These are phyloP conservation scores for Akabosia matsudoensis DNA, from an alignment of 1,140 invertebrate genomes.

Conservation along the genomic window DNA sequence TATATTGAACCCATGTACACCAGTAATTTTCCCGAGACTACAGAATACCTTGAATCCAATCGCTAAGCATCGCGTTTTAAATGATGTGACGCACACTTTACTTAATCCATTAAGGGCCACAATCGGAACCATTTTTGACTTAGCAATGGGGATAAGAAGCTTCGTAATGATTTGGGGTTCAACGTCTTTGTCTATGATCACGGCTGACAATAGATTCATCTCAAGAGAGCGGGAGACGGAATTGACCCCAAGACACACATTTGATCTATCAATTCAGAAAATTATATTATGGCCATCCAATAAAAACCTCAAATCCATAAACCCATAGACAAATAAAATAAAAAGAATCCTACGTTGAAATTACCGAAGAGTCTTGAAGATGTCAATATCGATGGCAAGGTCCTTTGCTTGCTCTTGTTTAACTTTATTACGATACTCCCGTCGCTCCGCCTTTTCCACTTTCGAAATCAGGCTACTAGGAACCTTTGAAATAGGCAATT, in stretches of 20 bases:
- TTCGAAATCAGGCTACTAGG: background rate
- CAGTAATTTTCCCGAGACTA: background rate
- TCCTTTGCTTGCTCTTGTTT: background rate
- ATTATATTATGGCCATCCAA: too few relatives aligned
- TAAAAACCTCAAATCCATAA: background rate
- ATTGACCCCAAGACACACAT: slow-evolving; percentile 47
- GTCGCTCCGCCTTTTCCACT: background rate
- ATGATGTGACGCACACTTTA: background rate
- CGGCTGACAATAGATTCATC: slow-evolving; percentile 28
- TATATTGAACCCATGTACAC: background rate
- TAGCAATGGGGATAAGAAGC: slow-evolving; percentile 42
- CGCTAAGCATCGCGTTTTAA: slow-evolving; percentile 42
- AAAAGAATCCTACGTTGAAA: background rate
- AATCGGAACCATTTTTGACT: slow-evolving; percentile 33
- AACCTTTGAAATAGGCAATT: background rate
- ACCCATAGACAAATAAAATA: background rate
- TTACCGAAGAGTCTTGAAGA: background rate
- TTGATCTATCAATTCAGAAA: slow-evolving; percentile 30
- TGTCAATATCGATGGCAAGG: background rate
- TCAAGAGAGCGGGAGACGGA: slow-evolving; percentile 38
- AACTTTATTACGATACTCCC: background rate
- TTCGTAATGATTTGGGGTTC: slow-evolving; percentile 45
- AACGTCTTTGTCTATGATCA: slow-evolving; percentile 44
- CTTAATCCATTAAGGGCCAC: slow-evolving; percentile 40
- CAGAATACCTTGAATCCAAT: slow-evolving; percentile 44